Conservation (phyloP, 2,797 vertebrate species). For the Gymnopithys bicolor region DNA sequence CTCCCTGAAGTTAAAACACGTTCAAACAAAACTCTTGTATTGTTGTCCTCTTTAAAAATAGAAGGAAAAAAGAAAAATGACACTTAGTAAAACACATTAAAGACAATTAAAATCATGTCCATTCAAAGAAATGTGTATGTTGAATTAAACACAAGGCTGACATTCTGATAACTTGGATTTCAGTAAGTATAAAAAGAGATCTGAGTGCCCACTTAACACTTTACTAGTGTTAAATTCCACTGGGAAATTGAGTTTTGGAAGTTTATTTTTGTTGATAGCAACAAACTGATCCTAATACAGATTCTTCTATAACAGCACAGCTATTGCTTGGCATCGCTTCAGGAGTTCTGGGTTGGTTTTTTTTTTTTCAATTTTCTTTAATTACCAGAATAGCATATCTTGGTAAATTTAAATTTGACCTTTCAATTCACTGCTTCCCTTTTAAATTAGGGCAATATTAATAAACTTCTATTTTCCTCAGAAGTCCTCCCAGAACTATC, state of each 20-base stretch:
- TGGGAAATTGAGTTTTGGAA: background rate
- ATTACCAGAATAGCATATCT: background rate
- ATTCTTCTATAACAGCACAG: background rate
- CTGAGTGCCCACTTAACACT: background rate
- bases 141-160: background rate
- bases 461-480: background rate
- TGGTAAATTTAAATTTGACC: background rate
- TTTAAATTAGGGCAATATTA: background rate
- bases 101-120: background rate
- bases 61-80: constrained; percentile 54
- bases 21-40: constrained; percentile 98
- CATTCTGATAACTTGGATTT: background rate
- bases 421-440: background rate
- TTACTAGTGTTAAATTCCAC: background rate
- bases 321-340: background rate
- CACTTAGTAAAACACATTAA: constrained; percentile 27
- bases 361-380: background rate
- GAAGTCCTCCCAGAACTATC: background rate
- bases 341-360: background rate
- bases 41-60: constrained; percentile 94
- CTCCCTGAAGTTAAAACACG: constrained; percentile 98
- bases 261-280: background rate
- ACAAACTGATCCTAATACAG: background rate
- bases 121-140: background rate
- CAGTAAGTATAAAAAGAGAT: background rate